Evolutionary conservation across 2,888 invertebrate genomes (phyloP).

Genomic region (Brachyopa scutellaris): DNA sequence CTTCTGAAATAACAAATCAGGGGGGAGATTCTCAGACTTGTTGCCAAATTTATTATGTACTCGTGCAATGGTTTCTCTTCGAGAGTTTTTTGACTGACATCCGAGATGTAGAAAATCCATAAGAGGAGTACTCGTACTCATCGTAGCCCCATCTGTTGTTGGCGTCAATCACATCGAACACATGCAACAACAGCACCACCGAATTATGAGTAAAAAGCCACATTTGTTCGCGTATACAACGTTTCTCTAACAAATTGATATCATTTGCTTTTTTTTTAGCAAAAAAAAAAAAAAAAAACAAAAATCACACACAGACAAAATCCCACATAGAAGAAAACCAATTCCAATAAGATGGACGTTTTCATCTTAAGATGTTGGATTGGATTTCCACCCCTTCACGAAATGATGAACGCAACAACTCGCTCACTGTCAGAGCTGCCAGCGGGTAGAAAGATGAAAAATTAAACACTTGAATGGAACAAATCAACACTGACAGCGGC

Average conservation of each 20-base stretch:
- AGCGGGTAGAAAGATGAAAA: slow-evolving; percentile 48
- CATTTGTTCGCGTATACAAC: slow-evolving; percentile 44
- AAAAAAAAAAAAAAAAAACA: too few species aligned
- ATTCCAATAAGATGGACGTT: slow-evolving; percentile 35
- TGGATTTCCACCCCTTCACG: slow-evolving; percentile 29
- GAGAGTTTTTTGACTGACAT: not conserved
- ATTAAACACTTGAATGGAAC: slow-evolving; percentile 49
- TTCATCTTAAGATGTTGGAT: slow-evolving; percentile 54
- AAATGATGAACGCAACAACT: slow-evolving; percentile 44
- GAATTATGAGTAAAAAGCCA: slow-evolving; percentile 36
- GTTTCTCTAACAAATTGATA: slow-evolving; percentile 47
- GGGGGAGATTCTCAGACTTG: not conserved
- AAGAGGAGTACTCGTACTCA: too few species aligned
- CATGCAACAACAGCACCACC: not conserved
- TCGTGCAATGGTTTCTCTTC: not conserved
- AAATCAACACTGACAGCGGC: slow-evolving; percentile 57
- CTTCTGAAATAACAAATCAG: not conserved
- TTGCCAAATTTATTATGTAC: slow-evolving; percentile 12
- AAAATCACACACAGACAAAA: not conserved
- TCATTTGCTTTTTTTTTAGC: slow-evolving; percentile 9
- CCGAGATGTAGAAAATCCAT: not conserved
- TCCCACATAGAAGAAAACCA: not conserved
- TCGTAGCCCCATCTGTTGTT: too few species aligned
- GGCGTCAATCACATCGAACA: slow-evolving; percentile 30
- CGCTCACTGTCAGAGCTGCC: slow-evolving; percentile 50